Base-by-base conservation (phyloP, 2,113 vertebrate genomes). In the Thalassoma bifasciatum region DNA sequence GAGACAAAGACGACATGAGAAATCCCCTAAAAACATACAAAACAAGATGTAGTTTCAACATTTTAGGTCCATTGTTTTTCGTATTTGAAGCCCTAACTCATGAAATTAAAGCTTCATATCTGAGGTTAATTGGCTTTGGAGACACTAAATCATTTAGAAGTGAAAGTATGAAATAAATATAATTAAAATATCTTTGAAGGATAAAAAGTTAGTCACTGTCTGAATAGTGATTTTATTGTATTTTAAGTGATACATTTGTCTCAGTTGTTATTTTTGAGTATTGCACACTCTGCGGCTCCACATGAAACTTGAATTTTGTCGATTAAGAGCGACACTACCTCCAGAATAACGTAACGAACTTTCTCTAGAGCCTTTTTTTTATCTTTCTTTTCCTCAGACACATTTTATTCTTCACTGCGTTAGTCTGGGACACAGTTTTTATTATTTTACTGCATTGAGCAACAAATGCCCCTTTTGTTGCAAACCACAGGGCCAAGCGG, bases 261-360 rank as follows among this genome's bases (percentile, higher is more conserved):
- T 46, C 14, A 17, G 17, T 0, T 16, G 2, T 23, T 4, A 50
- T 38, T 42, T 46, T n/a, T 16, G 9, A 30, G 10, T 30, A 47
- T 19, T 24, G 7, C 12, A 53, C 42, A 47, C 51, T 4, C 42
- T 37, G 36, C 19, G 22, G 22, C 54, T 66, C 54, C 61, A 40
- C 26, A 24, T 61, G 49, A 21, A 17, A 64, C 51, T 14, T 19
- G 26, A 58, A n/a, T 38, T 36, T 21, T 13, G 13, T 63, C 21
- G 62, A 19, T 52, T 13, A 50, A 16, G 14, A 17, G 30, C 23
- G 21, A 70, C 21, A 47, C 63, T 83, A 70, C 68, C 76, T 86
- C 74, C 50, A 12, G 40, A 17, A 47, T 47, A 60, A 60, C 53
- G 73, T 63, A 57, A 42, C 11, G 54, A 74, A 23, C 26, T 26